Evolutionary conservation across 30 jellyfish, hydroid and myxozoan genomes (phyloP).

Genomic region (Clytia hemisphaerica): DNA sequence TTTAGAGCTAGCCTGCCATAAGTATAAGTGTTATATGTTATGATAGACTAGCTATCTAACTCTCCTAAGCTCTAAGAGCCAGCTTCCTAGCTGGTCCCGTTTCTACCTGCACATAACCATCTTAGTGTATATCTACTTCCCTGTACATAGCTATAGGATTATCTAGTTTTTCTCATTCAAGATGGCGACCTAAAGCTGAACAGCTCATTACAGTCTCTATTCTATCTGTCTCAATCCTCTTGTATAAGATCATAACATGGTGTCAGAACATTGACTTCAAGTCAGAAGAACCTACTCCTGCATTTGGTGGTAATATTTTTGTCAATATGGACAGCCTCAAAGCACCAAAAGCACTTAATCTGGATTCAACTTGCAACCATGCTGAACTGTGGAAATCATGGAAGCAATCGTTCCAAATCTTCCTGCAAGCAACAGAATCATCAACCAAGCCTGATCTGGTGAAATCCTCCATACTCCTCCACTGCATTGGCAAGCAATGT

Average conservation of each 20-base stretch:
- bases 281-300: not conserved
- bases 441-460: slow-evolving; percentile 7
- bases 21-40: no score
- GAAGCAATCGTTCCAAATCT: slow-evolving; percentile 27
- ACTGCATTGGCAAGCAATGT: slow-evolving; percentile 11
- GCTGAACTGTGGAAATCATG: slow-evolving; percentile 42
- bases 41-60: no score
- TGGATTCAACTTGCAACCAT: slow-evolving; percentile 33
- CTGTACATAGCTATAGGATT: no score
- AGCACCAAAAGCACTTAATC: slow-evolving; percentile 28
- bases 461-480: slow-evolving; percentile 8
- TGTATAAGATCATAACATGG: slow-evolving; percentile 28
- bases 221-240: no score
- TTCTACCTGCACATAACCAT: no score
- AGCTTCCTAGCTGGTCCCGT: no score
- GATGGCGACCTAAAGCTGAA: no score
- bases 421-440: slow-evolving; percentile 21
- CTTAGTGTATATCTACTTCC: no score
- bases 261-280: slow-evolving; percentile 8
- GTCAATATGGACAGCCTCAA: slow-evolving; percentile 16
- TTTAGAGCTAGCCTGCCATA: no score
- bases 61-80: no score
- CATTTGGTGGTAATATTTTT: not conserved
- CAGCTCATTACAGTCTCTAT: no score
- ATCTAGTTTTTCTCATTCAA: no score